These are phyloP conservation scores for Drosophila trapezifrons DNA, from an alignment of 1,140 invertebrate genomes.

Conservation along the genomic window DNA sequence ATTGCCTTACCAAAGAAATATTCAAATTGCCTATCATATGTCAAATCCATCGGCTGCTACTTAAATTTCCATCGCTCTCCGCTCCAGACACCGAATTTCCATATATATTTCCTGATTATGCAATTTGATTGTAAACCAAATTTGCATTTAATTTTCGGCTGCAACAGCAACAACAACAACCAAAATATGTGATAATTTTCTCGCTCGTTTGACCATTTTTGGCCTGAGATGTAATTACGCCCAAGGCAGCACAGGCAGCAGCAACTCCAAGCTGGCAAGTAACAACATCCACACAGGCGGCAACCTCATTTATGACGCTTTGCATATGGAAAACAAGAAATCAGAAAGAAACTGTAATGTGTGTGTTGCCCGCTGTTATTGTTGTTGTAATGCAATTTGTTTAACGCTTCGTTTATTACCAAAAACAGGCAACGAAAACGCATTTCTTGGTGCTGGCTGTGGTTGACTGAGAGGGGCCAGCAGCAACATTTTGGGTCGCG, in stretches of 20 bases:
- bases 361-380: constrained; percentile 36
- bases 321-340: constrained; percentile 70
- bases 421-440: constrained; percentile 72
- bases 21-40: constrained; percentile 43
- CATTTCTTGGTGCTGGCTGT: constrained; percentile 56
- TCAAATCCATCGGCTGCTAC: constrained; percentile 28
- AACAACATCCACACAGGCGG: constrained; percentile 23
- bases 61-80: constrained; percentile 33
- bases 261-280: constrained; percentile 10
- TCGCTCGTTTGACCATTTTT: constrained; percentile 79
- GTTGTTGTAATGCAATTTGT: constrained; percentile 80
- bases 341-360: constrained; percentile 46
- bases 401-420: constrained; percentile 82
- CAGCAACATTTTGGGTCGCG: constrained; percentile 47
- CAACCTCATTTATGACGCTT: constrained; percentile 81
- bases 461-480: constrained; percentile 31
- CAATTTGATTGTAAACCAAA: constrained; percentile 46
- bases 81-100: constrained; percentile 24
- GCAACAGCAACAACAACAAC: constrained; percentile 50
- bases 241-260: constrained; percentile 57
- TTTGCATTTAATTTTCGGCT: constrained; percentile 74
- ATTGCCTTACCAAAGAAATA: constrained; percentile 35
- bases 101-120: constrained; percentile 41
- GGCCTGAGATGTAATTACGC: constrained; percentile 76
- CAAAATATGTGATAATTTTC: constrained; percentile 70